Evolutionary conservation across 92 coral and sea anemone genomes (phyloP).

Genomic region (Phenganax subtilis): DNA sequence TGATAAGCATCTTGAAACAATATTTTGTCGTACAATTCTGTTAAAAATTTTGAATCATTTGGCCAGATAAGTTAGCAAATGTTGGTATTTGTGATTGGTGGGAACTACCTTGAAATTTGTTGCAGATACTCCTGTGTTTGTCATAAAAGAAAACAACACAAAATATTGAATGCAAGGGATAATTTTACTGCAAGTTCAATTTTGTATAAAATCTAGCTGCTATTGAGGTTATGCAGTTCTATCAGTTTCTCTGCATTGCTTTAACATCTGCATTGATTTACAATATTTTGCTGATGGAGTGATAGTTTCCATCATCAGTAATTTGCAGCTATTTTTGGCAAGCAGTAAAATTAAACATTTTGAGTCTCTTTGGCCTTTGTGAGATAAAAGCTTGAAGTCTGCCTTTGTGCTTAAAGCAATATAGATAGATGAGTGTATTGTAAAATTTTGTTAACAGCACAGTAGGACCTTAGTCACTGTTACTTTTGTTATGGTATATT

Average conservation of each 20-base stretch:
- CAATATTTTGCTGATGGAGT: constrained; percentile 7
- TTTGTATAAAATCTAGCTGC: too few species aligned
- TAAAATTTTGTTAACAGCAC: neutral
- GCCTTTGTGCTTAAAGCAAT: neutral
- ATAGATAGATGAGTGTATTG: constrained; percentile 7
- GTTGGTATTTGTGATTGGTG: too few species aligned
- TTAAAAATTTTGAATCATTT: too few species aligned
- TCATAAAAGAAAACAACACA: too few species aligned
- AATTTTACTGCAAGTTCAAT: too few species aligned
- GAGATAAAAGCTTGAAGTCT: neutral
- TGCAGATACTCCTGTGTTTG: too few species aligned
- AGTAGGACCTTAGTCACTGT: constrained; percentile 7
- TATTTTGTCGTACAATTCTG: neutral
- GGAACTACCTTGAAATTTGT: too few species aligned
- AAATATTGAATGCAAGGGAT: too few species aligned
- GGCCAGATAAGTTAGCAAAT: too few species aligned
- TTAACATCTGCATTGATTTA: constrained; percentile 20
- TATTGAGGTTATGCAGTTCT: neutral
- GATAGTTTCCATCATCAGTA: constrained; percentile 10
- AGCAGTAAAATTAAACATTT: neutral
- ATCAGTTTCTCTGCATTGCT: neutral
- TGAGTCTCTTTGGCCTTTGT: constrained; percentile 1
- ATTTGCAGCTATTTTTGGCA: constrained; percentile 28
- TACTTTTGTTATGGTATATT: constrained; percentile 17
- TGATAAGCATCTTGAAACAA: neutral